A percentile compares a stretch with the other conserved stretches of the same genome.
Conservation (phyloP, 2,113 vertebrate species). For the Saimiri boliviensis region DNA sequence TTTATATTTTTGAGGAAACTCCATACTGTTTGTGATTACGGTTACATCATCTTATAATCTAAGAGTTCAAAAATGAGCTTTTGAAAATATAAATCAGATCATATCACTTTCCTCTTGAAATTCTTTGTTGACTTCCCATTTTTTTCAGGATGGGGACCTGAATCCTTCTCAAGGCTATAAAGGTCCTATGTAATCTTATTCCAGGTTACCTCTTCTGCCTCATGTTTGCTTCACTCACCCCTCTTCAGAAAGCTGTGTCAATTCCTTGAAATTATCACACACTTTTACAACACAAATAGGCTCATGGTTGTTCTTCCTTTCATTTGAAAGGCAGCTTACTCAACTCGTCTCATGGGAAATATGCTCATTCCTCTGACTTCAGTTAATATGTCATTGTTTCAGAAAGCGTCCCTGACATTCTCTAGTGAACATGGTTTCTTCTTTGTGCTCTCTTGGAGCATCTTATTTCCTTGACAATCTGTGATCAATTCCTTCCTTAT, state of each 20-base stretch:
- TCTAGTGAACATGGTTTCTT: background rate
- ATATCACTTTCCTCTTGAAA: background rate
- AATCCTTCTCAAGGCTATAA: background rate
- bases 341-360: background rate
- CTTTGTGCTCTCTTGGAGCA: background rate
- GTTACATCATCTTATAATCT: background rate
- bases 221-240: background rate
- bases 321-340: background rate
- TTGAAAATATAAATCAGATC: background rate
- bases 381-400: background rate
- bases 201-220: background rate
- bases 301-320: background rate
- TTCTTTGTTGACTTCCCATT: background rate
- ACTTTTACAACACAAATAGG: background rate
- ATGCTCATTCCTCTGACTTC: background rate
- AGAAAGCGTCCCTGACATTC: background rate
- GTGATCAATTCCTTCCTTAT: background rate
- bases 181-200: background rate
- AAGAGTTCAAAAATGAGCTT: background rate
- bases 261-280: too few relatives aligned
- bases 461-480: background rate
- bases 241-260: background rate
- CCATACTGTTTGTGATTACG: background rate
- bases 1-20: background rate
- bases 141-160: background rate